Evolutionary conservation across 2,888 invertebrate species (phyloP).

Genomic region (Stenotaenia linearis): DNA sequence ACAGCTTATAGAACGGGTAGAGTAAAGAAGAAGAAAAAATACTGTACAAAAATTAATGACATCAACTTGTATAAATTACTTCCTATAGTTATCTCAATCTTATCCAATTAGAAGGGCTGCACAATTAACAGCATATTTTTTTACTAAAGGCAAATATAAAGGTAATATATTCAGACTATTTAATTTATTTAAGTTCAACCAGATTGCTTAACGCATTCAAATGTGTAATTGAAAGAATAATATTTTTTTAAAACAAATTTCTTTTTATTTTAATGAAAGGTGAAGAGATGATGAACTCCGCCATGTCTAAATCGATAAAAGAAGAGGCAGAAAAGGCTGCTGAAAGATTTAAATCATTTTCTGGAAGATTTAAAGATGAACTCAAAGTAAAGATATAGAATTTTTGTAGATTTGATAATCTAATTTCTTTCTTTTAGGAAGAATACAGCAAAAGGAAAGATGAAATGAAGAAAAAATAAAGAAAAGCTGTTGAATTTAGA

Average conservation of each 20-base stretch:
- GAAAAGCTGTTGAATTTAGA: too few species aligned
- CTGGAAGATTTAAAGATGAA: not conserved
- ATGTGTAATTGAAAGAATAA: too few species aligned
- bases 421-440: not conserved
- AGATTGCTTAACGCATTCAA: too few species aligned
- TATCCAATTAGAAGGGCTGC: slow-evolving; percentile 31
- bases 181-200: too few species aligned
- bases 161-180: too few species aligned
- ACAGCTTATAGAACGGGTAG: slow-evolving; percentile 28
- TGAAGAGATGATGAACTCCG: not conserved
- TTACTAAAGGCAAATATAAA: slow-evolving; percentile 24
- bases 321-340: not conserved
- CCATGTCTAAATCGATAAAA: not conserved
- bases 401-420: not conserved
- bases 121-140: slow-evolving; percentile 21
- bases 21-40: not conserved
- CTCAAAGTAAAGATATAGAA: not conserved
- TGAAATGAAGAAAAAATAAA: not conserved
- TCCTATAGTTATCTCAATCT: slow-evolving; percentile 21
- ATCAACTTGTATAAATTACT: not conserved
- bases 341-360: not conserved
- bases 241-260: not conserved
- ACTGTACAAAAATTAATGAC: not conserved
- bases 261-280: not conserved
- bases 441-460: not conserved